phyloP scores from a whole-genome alignment of 1,140 invertebrate genomes.

The Halesus radiatus region DNA sequence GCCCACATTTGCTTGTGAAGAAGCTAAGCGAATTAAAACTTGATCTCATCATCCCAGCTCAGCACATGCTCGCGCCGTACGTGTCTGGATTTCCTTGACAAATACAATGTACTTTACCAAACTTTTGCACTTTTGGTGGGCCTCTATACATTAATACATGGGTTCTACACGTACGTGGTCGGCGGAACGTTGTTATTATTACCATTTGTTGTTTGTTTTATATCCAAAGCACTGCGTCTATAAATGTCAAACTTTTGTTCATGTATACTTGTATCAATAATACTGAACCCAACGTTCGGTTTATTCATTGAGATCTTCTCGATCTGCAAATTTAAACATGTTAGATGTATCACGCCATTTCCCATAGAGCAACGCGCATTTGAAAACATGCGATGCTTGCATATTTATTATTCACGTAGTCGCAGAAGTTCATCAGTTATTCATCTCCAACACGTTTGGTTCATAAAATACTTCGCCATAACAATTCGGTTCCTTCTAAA shows the following conservation, averaged over 20 bases:
- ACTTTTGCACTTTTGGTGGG: not conserved
- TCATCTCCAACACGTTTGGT: too few species aligned
- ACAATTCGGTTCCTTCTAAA: too few species aligned
- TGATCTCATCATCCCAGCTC: conserved; percentile 13
- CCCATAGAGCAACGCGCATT: too few species aligned
- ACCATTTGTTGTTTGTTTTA: not conserved
- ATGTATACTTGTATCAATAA: not conserved
- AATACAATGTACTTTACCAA: conserved; percentile 13
- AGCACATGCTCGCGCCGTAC: not conserved
- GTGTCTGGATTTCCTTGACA: conserved; percentile 23
- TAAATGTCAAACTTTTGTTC: not conserved
- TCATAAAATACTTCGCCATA: too few species aligned
- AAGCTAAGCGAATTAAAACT: conserved; percentile 36
- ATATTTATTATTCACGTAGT: too few species aligned
- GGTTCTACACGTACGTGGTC: not conserved
- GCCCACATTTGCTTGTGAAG: conserved; percentile 35
- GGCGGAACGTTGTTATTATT: not conserved
- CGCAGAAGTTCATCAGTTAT: too few species aligned
- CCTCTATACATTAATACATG: not conserved
- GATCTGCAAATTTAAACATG: too few species aligned
- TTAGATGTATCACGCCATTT: too few species aligned
- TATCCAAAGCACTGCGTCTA: not conserved
- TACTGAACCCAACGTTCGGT: not conserved
- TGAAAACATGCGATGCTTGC: too few species aligned
- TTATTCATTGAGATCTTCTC: not conserved